Conservation (phyloP, 2,888 invertebrate species). For the Odontomyia ornata region DNA sequence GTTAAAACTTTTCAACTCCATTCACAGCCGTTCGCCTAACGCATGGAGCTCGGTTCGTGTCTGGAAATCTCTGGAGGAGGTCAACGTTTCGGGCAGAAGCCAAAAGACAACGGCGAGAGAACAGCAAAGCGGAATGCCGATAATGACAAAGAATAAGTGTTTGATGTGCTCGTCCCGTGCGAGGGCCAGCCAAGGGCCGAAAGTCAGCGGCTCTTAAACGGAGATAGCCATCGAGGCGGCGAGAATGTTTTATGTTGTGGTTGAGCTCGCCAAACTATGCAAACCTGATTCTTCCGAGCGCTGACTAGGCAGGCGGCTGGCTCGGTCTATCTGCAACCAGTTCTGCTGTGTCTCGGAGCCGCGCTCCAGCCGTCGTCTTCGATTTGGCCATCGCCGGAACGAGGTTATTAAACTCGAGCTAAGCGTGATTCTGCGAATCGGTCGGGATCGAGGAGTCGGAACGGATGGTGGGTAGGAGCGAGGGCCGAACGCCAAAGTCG, state of each 20-base stretch:
- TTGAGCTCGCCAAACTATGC: slow-evolving; percentile 8
- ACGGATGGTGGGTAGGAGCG: background rate
- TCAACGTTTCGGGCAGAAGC: slow-evolving; percentile 14
- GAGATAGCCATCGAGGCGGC: background rate
- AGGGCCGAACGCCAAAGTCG: background rate
- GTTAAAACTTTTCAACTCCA: background rate
- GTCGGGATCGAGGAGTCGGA: background rate
- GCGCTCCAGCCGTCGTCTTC: background rate
- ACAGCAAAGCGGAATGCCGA: slow-evolving; percentile 12
- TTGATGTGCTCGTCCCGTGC: slow-evolving; percentile 22
- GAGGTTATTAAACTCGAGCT: slow-evolving; percentile 38
- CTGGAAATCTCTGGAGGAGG: background rate
- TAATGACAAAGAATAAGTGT: background rate
- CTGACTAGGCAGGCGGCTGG: background rate
- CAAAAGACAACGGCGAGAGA: background rate
- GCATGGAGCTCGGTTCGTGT: slow-evolving; percentile 4
- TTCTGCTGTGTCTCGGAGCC: background rate
- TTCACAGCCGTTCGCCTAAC: background rate
- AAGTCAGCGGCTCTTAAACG: background rate
- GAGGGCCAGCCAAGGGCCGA: background rate
- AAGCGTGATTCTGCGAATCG: background rate
- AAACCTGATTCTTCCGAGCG: slow-evolving; percentile 24
- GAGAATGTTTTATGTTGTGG: background rate
- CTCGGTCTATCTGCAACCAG: background rate
- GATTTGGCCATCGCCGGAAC: slow-evolving; percentile 25